Evolutionary conservation across 1,140 invertebrate genomes (phyloP), one percentile per base, ranked within the genome.

Genomic region (Rhagoletis zephyria): DNA sequence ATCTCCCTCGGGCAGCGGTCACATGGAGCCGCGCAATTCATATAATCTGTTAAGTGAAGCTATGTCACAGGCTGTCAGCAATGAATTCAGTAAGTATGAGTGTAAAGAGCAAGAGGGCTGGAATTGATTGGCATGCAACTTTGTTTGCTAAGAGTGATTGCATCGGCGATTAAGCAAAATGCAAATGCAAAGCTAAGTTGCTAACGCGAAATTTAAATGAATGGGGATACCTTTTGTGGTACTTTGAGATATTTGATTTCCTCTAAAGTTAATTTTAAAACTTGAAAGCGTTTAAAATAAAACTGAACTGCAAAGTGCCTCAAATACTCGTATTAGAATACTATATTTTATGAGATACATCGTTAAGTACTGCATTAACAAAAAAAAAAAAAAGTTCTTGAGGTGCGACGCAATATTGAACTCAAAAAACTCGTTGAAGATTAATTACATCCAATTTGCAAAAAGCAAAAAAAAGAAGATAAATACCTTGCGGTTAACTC

Each of bases 51-150:
- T 93, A 63, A 93, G 93, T 88, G 92, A 93, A 87, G 91, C 92
- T 10, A 94, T 93, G 91, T 93, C 93, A 5, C 90, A 93, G 89
- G 93, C 93, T 74, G 92, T 93, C 60, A 93, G 90, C 89, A 93
- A 93, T 89, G 93, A 94, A 89, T 93, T 92, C 61, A 93, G 93
- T 94, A 91, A 93, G 93, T 92, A 59, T 45, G 45, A 45, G 9
- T 74, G 67, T 74, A 74, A 10, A 10, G 51, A 42, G 19, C 40
- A 9, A 1, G 10, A 10, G 7, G 19, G 64, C 9, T 67, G 64
- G 12, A 67, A 19, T 67, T 67, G 4, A 9, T 67, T 42, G 12
- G 30, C 19, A 67, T 19, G 30, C 40, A 7, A 63, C 1, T 63
- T 63, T 9, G 61, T n/a, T 63, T 63, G 4, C 12, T 63, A 14